phyloP scores from a whole-genome alignment of 2,113 vertebrate genomes.

The Megaceryle maxima region DNA sequence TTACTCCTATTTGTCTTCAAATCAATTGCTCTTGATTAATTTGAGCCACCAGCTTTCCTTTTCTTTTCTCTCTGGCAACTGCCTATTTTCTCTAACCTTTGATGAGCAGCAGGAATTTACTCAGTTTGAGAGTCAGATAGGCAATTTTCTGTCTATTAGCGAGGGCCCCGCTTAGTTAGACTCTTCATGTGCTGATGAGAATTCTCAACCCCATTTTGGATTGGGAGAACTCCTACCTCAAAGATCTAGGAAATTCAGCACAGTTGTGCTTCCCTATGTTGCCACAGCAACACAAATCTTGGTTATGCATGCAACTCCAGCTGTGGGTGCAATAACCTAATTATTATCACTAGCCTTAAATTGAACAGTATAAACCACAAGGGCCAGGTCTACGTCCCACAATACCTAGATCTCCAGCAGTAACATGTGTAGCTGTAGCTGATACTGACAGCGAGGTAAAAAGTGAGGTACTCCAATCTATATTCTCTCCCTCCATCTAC shows the following conservation, averaged over 20 bases:
- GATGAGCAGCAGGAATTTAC: neutral
- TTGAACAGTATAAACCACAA: neutral
- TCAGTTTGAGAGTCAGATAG: neutral
- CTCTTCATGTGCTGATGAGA: neutral
- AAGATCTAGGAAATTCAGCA: constrained; percentile 14
- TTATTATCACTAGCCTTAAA: neutral
- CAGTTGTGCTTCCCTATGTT: neutral
- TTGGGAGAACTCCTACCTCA: neutral
- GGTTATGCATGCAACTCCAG: neutral
- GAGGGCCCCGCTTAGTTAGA: neutral
- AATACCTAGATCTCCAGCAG: neutral
- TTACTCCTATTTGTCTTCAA: neutral
- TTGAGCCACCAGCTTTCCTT: neutral
- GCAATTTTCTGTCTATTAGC: neutral
- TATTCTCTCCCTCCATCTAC: neutral
- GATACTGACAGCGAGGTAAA: neutral
- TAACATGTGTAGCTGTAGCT: neutral
- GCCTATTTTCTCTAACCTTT: neutral
- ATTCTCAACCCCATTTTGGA: neutral
- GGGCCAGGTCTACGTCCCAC: neutral
- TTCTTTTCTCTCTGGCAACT: neutral
- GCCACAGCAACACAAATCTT: neutral
- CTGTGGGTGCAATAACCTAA: neutral
- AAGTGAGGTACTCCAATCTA: neutral
- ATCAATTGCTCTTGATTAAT: constrained; percentile 18